Evolutionary conservation across 2,888 invertebrate genomes (phyloP).

Genomic region (Alentia gelatinosa): DNA sequence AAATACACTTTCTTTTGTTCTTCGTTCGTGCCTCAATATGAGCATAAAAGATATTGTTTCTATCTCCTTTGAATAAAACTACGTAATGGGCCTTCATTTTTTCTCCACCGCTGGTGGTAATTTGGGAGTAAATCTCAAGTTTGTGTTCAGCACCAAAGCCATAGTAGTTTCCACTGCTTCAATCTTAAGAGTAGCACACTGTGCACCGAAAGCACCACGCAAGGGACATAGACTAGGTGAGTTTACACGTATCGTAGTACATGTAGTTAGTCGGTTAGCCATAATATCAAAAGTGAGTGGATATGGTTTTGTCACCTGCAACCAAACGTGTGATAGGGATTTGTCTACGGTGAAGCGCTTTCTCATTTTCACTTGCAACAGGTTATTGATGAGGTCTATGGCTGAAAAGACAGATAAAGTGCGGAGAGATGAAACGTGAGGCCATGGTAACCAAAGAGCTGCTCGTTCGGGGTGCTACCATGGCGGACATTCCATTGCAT

Average conservation of each 20-base stretch:
- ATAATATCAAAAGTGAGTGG: slow-evolving; percentile 26
- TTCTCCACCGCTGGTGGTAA: too few species aligned
- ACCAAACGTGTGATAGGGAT: slow-evolving; percentile 95
- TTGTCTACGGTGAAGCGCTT: slow-evolving; percentile 98
- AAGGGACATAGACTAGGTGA: slow-evolving; percentile 1
- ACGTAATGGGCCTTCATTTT: not conserved
- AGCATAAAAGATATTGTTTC: not conserved
- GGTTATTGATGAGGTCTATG: slow-evolving; percentile 97
- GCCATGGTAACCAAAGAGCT: slow-evolving; percentile 29
- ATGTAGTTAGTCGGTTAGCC: slow-evolving; percentile 13
- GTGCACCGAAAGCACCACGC: not conserved
- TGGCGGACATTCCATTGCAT: slow-evolving; percentile 10
- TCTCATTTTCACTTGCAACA: slow-evolving; percentile 91
- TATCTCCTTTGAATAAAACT: not conserved
- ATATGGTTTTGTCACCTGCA: slow-evolving; percentile 86
- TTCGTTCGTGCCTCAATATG: not conserved
- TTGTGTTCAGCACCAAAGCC: slow-evolving; percentile 29
- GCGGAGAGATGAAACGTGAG: slow-evolving; percentile 22
- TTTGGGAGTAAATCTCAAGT: not conserved
- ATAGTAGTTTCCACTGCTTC: slow-evolving; percentile 6
- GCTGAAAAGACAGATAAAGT: slow-evolving; percentile 84
- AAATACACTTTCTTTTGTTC: not conserved
- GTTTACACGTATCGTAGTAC: not conserved
- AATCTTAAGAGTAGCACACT: not conserved
- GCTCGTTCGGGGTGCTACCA: slow-evolving; percentile 6